phyloP scores from a whole-genome alignment of 92 coral and sea anemone species.

The Actinernus sp. region DNA sequence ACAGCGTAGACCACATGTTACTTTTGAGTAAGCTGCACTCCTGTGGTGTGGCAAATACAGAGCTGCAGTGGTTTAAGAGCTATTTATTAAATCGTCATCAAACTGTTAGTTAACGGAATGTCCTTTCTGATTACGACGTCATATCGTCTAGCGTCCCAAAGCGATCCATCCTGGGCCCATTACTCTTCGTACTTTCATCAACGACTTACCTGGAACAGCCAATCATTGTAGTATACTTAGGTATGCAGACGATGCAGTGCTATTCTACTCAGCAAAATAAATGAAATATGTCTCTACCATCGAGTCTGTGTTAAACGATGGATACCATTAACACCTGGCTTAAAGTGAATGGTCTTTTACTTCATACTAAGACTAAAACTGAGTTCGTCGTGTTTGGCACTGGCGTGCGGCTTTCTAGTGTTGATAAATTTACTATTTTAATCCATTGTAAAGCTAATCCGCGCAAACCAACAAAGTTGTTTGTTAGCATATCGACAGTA shows the following conservation, averaged over 20 bases:
- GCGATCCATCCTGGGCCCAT: slow-evolving; percentile 33
- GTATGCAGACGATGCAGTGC: too few relatives aligned
- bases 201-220: slow-evolving; percentile 22
- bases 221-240: slow-evolving; percentile 12
- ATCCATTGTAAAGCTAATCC: too few relatives aligned
- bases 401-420: too few relatives aligned
- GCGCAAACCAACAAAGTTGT: too few relatives aligned
- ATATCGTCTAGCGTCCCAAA: slow-evolving; percentile 26
- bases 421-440: too few relatives aligned
- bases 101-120: slow-evolving; percentile 15
- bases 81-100: slow-evolving; percentile 9
- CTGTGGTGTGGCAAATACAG: slow-evolving; percentile 12
- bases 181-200: slow-evolving; percentile 26
- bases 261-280: too few relatives aligned
- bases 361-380: too few relatives aligned
- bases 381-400: too few relatives aligned
- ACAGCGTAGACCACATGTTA: too few relatives aligned
- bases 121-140: slow-evolving; percentile 20
- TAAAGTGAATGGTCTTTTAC: slow-evolving; percentile 13
- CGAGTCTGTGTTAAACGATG: slow-evolving; percentile 6
- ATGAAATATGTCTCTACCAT: slow-evolving; percentile 17
- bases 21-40: slow-evolving; percentile 16
- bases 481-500: too few relatives aligned
- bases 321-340: slow-evolving; percentile 17
- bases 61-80: slow-evolving; percentile 26